Conservation (phyloP, 2,797 vertebrate species). For the Sebastes iracundus region DNA sequence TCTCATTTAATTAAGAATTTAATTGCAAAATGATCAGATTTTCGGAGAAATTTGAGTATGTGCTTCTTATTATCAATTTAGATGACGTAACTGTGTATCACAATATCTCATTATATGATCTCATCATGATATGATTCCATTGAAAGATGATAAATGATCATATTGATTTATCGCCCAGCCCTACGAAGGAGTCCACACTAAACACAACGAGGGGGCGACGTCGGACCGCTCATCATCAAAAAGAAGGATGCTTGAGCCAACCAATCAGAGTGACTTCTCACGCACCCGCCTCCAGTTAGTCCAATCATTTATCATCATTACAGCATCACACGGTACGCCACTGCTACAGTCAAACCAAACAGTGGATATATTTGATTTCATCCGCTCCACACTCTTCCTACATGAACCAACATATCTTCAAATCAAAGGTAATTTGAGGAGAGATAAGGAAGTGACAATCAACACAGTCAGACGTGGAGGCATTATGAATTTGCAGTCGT, state of each 20-base stretch:
- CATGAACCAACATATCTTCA: background rate
- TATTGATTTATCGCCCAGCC: no score
- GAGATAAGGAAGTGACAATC: background rate
- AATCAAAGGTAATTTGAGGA: conserved; percentile 1
- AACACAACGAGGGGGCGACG: conserved; percentile 83
- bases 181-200: conserved; percentile 75
- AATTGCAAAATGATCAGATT: no score
- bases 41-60: no score
- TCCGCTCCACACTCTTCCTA: background rate
- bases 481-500: background rate
- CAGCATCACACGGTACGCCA: background rate
- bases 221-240: conserved; percentile 85
- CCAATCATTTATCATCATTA: conserved; percentile 1
- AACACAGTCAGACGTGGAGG: background rate
- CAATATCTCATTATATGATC: no score
- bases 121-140: no score
- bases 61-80: no score
- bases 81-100: no score
- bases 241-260: conserved; percentile 73
- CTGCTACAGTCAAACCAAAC: background rate
- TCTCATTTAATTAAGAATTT: no score
- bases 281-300: background rate
- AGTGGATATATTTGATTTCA: background rate
- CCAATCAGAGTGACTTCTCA: background rate
- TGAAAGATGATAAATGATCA: no score